Conservation (phyloP, 2,888 invertebrate species). For the Ctena decussata region DNA sequence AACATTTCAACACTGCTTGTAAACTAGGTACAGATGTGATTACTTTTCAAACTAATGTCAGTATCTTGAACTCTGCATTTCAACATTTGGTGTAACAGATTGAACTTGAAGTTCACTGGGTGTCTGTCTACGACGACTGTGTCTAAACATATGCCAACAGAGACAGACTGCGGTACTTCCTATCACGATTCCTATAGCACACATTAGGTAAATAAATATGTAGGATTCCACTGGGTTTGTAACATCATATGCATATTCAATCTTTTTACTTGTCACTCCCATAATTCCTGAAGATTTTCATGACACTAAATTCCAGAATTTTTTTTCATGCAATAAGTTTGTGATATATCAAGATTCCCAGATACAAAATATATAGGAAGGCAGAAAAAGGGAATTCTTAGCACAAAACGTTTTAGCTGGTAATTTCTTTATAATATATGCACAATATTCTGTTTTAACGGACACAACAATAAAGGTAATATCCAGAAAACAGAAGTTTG, state of each 20-base stretch:
- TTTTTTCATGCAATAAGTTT: no score
- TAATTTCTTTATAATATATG: no score
- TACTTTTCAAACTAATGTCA: no score
- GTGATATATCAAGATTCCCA: no score
- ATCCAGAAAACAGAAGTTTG: no score
- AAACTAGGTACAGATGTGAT: no score
- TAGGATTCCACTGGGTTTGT: not conserved
- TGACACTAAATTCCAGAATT: not conserved
- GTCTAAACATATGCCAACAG: conserved; percentile 29
- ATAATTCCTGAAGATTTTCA: not conserved
- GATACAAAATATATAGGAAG: no score
- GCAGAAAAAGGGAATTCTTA: no score
- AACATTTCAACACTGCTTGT: no score
- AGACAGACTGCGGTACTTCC: conserved; percentile 29
- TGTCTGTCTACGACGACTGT: not conserved
- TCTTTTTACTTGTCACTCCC: conserved; percentile 7
- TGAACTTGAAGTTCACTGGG: not conserved
- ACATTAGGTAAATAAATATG: conserved; percentile 12
- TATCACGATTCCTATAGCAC: conserved; percentile 49
- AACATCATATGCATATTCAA: conserved; percentile 4
- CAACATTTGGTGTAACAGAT: not conserved
- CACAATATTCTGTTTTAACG: no score
- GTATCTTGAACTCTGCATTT: not conserved
- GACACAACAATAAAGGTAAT: no score
- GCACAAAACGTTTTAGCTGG: no score